Evolutionary conservation across 2,888 invertebrate genomes (phyloP).

Genomic region (Helleia helle): DNA sequence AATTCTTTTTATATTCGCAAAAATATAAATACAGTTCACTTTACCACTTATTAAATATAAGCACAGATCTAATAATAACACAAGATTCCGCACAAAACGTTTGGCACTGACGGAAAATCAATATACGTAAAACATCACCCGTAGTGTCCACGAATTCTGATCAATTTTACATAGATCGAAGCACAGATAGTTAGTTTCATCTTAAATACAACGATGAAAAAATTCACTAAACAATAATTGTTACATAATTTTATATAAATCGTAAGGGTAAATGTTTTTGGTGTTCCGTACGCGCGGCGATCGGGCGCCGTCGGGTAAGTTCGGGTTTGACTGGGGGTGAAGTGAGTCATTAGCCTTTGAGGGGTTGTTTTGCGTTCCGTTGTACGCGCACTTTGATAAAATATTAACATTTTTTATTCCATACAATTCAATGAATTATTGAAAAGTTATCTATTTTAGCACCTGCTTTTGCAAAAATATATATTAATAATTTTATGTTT

Average conservation of each 20-base stretch:
- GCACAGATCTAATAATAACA: slow-evolving; percentile 49
- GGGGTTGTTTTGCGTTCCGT: slow-evolving; percentile 58
- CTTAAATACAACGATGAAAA: no score
- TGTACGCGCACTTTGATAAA: slow-evolving; percentile 31
- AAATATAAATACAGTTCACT: slow-evolving; percentile 4
- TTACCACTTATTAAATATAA: slow-evolving; percentile 32
- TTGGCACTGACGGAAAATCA: slow-evolving; percentile 64
- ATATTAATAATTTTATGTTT: no score
- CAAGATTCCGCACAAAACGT: slow-evolving; percentile 49
- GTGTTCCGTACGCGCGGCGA: slow-evolving; percentile 36
- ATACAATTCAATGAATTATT: no score
- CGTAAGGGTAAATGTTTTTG: slow-evolving; percentile 51
- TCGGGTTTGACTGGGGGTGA: slow-evolving; percentile 51
- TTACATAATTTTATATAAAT: slow-evolving; percentile 57
- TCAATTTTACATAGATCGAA: slow-evolving; percentile 19
- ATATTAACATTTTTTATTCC: no score
- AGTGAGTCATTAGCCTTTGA: slow-evolving; percentile 56
- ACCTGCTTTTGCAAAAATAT: no score
- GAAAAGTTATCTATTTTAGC: no score
- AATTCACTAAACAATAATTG: slow-evolving; percentile 23
- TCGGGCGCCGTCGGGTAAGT: slow-evolving; percentile 34
- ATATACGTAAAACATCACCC: slow-evolving; percentile 39
- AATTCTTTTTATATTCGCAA: not conserved
- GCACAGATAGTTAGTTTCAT: slow-evolving; percentile 2
- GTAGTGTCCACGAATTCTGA: slow-evolving; percentile 14